Evolutionary conservation across 2,888 invertebrate species (phyloP), one percentile per base, ranked within the genome.

Genomic region (Hartigia nigra): DNA sequence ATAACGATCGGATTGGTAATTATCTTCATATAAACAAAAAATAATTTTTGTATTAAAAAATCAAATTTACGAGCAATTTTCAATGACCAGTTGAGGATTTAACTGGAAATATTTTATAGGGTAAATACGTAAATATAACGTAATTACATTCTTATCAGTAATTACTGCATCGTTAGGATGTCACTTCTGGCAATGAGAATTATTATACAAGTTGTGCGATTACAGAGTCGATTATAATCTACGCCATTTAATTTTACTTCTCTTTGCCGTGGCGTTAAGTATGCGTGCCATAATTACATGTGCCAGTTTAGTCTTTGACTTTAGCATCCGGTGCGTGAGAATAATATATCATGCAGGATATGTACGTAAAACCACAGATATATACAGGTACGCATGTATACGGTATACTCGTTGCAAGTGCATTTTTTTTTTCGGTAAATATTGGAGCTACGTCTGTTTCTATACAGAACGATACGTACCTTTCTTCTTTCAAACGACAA

Each of bases 171-270:
- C 0, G 39, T 23, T 39, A 5, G 39, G 23, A 23, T 75, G 35
- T 78, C 39, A 79, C 37, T 80, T 76, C 14, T 77, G 23, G 32
- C 69, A 70, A 55, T 77, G 74, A 74, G 55, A 75, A 74, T 78
- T 77, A 76, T 55, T 23, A 55, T 1, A 9, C 1, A 23, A 9
- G 0, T 55, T 23, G 55, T 23, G 55, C 55, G 23, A 55, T 55
- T 23, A 23, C 1, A 55, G 23, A 23, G 23, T 23, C 0, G 23
- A 55, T 55, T 55, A 55, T 9, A 23, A 55, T 5, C 5, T 23
- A 0, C 9, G 55, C 1, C 2, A 55, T 55, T 55, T 55, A 23
- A 9, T 23, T 23, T 55, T 2, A 55, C 55, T 55, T 55, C 23
- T 23, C 23, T 55, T 55, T 55, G 23, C 23, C 55, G 9, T 2